A percentile compares a stretch with the other conserved stretches of the same genome.
phyloP scores from a whole-genome alignment of 2,888 invertebrate species.

The Lochmaea capreae region DNA sequence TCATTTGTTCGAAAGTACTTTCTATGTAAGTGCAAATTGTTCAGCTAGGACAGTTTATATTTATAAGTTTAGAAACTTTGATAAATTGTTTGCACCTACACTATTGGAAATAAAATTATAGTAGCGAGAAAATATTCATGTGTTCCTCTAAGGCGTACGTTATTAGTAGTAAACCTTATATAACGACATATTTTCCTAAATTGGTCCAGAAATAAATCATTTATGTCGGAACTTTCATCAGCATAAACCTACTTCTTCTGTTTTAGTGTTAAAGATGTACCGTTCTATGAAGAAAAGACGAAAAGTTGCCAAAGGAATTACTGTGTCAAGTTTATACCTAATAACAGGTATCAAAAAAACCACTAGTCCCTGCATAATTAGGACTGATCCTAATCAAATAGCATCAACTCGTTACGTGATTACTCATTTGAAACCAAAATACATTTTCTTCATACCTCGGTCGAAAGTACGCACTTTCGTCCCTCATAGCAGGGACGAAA shows the following conservation, averaged over 20 bases:
- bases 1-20: conserved; percentile 20
- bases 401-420: too few relatives aligned
- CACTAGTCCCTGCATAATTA: too few relatives aligned
- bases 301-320: too few relatives aligned
- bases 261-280: not conserved
- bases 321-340: too few relatives aligned
- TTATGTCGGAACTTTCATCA: not conserved
- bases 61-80: not conserved
- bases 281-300: not conserved
- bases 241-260: not conserved
- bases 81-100: conserved; percentile 1
- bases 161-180: not conserved
- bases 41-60: not conserved
- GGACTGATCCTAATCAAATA: too few relatives aligned
- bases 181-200: not conserved
- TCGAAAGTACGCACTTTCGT: too few relatives aligned
- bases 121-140: conserved; percentile 7
- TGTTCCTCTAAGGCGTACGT: not conserved
- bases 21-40: conserved; percentile 24
- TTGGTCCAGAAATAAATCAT: not conserved
- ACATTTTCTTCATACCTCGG: too few relatives aligned
- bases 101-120: not conserved
- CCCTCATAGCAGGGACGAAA: too few relatives aligned
- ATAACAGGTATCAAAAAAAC: too few relatives aligned
- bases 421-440: too few relatives aligned